Conservation (phyloP, 2,797 vertebrate species). For the Momotus momota region DNA sequence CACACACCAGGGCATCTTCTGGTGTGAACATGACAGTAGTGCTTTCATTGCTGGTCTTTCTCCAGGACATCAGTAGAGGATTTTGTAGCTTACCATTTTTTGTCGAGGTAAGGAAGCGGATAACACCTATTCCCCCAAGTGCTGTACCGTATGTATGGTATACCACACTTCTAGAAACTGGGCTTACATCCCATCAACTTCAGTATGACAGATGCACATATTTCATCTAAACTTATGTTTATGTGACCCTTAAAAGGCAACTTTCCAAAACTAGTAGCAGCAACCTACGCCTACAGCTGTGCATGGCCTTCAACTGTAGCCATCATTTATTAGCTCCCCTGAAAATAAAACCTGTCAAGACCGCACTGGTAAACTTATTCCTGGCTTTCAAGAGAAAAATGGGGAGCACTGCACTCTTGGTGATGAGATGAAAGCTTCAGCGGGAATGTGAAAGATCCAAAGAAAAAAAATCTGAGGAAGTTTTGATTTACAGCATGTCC, state of each 20-base stretch:
- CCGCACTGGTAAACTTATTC: background rate
- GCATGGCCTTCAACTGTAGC: background rate
- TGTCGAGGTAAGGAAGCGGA: background rate
- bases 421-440: background rate
- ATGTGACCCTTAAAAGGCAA: background rate
- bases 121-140: background rate
- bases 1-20: background rate
- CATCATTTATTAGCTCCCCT: background rate
- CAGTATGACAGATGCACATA: background rate
- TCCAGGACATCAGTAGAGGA: background rate
- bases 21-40: background rate
- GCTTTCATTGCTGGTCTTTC: background rate
- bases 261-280: background rate
- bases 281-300: background rate
- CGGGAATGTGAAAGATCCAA: background rate
- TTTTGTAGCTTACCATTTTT: background rate
- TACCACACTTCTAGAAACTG: background rate
- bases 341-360: background rate
- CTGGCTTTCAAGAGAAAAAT: background rate
- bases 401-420: background rate
- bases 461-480: background rate
- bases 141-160: background rate
- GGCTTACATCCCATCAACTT: background rate
- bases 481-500: background rate
- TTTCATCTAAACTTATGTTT: background rate